A percentile compares a stretch with the other conserved stretches of the same genome.
Conservation (phyloP, 2,888 invertebrate species). For the Omphaloscelis lunosa region DNA sequence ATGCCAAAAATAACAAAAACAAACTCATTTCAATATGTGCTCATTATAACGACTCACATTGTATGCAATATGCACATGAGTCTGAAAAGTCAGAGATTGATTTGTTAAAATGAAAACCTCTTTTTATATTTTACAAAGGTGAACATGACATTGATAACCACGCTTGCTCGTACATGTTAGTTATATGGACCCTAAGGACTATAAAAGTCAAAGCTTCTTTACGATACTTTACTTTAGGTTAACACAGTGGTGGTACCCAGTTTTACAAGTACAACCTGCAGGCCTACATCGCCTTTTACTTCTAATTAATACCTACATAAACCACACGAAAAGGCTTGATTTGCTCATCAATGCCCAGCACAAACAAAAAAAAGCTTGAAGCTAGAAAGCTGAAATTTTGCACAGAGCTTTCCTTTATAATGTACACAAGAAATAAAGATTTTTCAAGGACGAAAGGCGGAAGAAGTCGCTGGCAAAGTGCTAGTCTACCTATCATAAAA, state of each 20-base stretch:
- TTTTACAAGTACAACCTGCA: neutral
- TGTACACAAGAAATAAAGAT: neutral
- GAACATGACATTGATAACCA: neutral
- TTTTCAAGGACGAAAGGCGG: neutral
- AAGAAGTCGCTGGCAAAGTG: neutral
- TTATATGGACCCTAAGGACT: neutral
- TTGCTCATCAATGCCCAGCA: neutral
- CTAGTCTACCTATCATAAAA: neutral
- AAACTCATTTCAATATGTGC: too few species aligned
- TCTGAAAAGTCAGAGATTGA: too few species aligned
- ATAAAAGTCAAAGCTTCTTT: neutral
- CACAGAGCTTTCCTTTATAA: neutral
- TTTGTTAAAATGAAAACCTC: neutral
- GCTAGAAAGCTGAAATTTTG: neutral
- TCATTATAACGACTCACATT: too few species aligned
- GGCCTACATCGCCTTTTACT: neutral
- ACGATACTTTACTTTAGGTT: neutral
- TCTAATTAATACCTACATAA: neutral
- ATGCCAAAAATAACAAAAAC: too few species aligned
- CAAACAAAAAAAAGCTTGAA: neutral
- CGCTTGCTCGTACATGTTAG: neutral
- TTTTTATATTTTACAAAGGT: neutral
- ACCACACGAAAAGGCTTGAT: neutral
- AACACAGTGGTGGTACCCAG: neutral
- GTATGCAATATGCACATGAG: too few species aligned